Evolutionary conservation across 2,113 vertebrate species (phyloP).

Genomic region (Tychaedon coryphoeus): DNA sequence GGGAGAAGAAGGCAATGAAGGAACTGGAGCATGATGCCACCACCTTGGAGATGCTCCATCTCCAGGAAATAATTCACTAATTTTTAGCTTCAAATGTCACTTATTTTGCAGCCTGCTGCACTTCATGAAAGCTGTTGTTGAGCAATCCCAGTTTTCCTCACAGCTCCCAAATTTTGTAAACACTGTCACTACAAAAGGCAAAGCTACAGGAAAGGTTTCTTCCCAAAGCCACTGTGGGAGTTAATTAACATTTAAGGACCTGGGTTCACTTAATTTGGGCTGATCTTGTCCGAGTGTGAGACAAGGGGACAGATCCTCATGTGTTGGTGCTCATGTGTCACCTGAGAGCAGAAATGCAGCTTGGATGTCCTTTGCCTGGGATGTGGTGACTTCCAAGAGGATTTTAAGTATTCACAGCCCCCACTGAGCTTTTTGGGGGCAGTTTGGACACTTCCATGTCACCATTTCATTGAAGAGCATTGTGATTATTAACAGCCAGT

Average conservation of each 20-base stretch:
- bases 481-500: too few species aligned
- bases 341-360: background rate
- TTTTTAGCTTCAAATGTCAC: background rate
- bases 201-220: background rate
- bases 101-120: background rate
- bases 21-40: background rate
- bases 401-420: background rate
- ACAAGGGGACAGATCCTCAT: background rate
- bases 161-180: background rate
- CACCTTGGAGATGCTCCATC: background rate
- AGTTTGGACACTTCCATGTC: background rate
- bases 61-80: background rate
- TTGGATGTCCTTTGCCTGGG: accelerated
- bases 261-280: background rate
- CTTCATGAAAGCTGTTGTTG: background rate
- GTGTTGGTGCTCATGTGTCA: background rate
- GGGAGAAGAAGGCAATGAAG: background rate
- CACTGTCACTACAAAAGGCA: background rate
- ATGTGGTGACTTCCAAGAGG: background rate
- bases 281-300: background rate
- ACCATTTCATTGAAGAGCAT: background rate
- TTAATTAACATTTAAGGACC: background rate
- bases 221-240: background rate
- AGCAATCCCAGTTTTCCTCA: background rate
- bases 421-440: background rate